phyloP scores from a whole-genome alignment of 1,140 invertebrate genomes.

The Triops longicaudatus region DNA sequence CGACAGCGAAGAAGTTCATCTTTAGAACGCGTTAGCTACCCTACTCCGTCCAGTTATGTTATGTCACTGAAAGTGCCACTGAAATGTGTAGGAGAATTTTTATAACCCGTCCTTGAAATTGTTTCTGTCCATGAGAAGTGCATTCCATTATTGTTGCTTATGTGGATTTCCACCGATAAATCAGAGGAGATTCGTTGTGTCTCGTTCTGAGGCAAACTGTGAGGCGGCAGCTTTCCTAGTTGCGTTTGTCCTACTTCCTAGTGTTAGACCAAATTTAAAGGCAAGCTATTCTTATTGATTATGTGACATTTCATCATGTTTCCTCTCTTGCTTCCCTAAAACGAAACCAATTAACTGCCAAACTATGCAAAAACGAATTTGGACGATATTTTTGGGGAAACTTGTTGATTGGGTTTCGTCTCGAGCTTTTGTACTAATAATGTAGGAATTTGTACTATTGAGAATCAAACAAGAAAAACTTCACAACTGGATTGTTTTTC shows the following conservation, averaged over 20 bases:
- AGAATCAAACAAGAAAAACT: neutral
- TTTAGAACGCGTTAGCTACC: neutral
- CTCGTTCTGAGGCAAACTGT: neutral
- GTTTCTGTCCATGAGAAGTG: neutral
- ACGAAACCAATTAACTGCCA: constrained; percentile 2
- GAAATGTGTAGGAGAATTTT: too few relatives aligned
- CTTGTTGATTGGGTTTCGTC: neutral
- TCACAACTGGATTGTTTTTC: neutral
- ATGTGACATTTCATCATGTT: neutral
- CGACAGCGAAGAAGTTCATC: constrained; percentile 24
- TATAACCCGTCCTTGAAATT: too few relatives aligned
- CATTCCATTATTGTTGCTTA: neutral
- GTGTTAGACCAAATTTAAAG: neutral
- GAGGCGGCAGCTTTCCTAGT: neutral
- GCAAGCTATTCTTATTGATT: neutral
- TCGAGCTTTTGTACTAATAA: constrained; percentile 3
- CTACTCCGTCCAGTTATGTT: too few relatives aligned
- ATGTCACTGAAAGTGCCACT: too few relatives aligned
- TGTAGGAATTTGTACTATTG: neutral
- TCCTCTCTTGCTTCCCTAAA: neutral
- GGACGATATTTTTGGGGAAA: neutral
- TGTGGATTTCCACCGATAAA: too few relatives aligned
- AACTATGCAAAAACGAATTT: constrained; percentile 3
- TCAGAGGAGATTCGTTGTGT: too few relatives aligned
- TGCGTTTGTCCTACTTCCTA: neutral